These are phyloP conservation scores for Micropoecilia bifurca DNA, from an alignment of 2,797 vertebrate species.

Conservation along the genomic window DNA sequence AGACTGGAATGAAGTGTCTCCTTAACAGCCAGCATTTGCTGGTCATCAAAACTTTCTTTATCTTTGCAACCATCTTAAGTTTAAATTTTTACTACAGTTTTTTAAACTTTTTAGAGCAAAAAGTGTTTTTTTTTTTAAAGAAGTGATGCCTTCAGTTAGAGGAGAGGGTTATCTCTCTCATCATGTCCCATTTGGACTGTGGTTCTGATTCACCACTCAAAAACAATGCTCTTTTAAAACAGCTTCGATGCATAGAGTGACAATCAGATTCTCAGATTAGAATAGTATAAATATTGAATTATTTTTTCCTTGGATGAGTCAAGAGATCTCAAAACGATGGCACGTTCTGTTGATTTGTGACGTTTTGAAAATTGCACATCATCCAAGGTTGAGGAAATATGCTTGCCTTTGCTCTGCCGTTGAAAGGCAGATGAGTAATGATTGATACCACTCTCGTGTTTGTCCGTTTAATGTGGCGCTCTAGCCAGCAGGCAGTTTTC, in stretches of 20 bases:
- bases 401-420: slow-evolving; percentile 24
- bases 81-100: background rate
- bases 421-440: slow-evolving; percentile 15
- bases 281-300: slow-evolving; percentile 33
- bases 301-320: slow-evolving; percentile 22
- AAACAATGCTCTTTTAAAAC: background rate
- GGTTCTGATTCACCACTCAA: slow-evolving; percentile 38
- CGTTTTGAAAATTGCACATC: slow-evolving; percentile 26
- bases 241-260: slow-evolving; percentile 7
- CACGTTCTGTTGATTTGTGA: slow-evolving; percentile 26
- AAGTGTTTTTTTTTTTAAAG: background rate
- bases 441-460: slow-evolving; percentile 11
- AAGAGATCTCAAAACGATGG: slow-evolving; percentile 31
- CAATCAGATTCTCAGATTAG: slow-evolving; percentile 39
- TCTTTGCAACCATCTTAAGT: background rate
- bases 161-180: background rate
- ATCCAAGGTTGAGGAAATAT: slow-evolving; percentile 5
- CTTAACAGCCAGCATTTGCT: background rate
- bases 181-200: background rate
- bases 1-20: background rate
- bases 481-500: slow-evolving; percentile 18
- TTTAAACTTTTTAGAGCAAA: background rate
- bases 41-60: background rate
- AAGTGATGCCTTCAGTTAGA: background rate
- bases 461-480: slow-evolving; percentile 21